Evolutionary conservation across 2,113 vertebrate genomes (phyloP).

Genomic region (Typhlomys cinereus): DNA sequence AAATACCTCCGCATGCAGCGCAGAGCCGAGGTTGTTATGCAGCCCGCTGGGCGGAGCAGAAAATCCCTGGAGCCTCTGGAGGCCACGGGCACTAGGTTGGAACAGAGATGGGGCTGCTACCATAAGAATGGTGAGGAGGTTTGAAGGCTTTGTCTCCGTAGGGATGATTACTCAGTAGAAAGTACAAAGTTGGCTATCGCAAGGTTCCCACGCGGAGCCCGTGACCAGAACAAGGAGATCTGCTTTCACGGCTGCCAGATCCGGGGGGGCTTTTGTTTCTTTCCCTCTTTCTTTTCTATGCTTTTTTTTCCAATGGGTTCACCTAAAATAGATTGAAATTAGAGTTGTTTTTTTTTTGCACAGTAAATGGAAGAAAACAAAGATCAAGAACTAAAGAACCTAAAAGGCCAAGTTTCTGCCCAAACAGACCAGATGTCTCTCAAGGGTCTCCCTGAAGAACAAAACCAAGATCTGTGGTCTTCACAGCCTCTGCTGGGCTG

Average conservation of each 20-base stretch:
- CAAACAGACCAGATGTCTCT: background rate
- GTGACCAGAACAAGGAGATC: constrained; percentile 83
- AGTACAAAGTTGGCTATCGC: constrained; percentile 80
- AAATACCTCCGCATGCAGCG: background rate
- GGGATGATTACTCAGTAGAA: constrained; percentile 84
- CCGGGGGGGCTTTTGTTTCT: constrained; percentile 71
- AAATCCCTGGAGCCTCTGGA: background rate
- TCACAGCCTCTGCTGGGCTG: background rate
- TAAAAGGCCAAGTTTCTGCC: constrained; percentile 48
- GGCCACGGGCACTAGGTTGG: constrained; percentile 18
- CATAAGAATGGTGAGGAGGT: constrained; percentile 74
- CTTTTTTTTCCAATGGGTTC: constrained; percentile 64
- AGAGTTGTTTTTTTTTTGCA: constrained; percentile 67
- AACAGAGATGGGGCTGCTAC: constrained; percentile 56
- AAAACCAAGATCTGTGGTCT: background rate
- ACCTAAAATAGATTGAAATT: constrained; percentile 79
- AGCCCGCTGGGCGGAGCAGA: background rate
- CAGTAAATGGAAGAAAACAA: constrained; percentile 61
- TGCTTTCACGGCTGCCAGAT: constrained; percentile 77
- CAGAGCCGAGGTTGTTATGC: background rate
- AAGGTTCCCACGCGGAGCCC: constrained; percentile 88
- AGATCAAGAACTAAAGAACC: background rate
- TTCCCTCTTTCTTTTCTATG: background rate
- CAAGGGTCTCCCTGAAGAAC: background rate
- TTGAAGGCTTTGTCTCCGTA: constrained; percentile 81